phyloP scores from a whole-genome alignment of 2,888 invertebrate genomes.

The Caenorhabditis becei region DNA sequence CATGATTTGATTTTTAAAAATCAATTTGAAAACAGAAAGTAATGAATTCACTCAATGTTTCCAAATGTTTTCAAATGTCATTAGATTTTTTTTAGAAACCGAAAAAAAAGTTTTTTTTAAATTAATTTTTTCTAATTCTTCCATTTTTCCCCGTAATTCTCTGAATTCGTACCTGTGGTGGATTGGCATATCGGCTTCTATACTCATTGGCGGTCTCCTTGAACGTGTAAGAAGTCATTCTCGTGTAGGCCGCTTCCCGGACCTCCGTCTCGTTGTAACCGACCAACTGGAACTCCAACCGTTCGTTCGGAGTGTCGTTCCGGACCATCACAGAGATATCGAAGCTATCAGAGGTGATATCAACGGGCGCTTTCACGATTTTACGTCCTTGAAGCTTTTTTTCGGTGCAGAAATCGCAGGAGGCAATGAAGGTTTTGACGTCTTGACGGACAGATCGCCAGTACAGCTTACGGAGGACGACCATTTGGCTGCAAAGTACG shows the following conservation, averaged over 20 bases:
- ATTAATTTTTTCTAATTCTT: no score
- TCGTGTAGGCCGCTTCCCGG: constrained; percentile 55
- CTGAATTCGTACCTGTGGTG: no score
- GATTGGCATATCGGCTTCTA: constrained; percentile 41
- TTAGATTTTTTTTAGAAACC: no score
- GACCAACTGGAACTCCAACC: constrained; percentile 52
- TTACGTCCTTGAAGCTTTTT: constrained; percentile 72
- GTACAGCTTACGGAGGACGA: constrained; percentile 68
- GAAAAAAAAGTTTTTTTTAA: no score
- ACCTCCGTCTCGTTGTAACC: constrained; percentile 72
- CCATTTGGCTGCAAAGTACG: constrained; percentile 69
- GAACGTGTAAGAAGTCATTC: constrained; percentile 74
- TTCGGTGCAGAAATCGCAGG: constrained; percentile 67
- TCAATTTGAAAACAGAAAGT: no score
- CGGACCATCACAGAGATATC: constrained; percentile 61
- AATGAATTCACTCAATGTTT: no score
- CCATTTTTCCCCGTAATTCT: no score
- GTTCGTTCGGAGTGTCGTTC: constrained; percentile 18
- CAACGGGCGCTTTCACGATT: constrained; percentile 72
- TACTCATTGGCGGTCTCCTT: constrained; percentile 64
- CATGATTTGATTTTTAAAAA: no score
- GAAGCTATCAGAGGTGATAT: constrained; percentile 69
- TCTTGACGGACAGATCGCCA: constrained; percentile 74
- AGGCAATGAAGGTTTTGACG: constrained; percentile 67
- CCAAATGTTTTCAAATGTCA: no score